These are phyloP conservation scores for Himalopsyche phryganea DNA, from an alignment of 1,140 invertebrate genomes.

Conservation along the genomic window DNA sequence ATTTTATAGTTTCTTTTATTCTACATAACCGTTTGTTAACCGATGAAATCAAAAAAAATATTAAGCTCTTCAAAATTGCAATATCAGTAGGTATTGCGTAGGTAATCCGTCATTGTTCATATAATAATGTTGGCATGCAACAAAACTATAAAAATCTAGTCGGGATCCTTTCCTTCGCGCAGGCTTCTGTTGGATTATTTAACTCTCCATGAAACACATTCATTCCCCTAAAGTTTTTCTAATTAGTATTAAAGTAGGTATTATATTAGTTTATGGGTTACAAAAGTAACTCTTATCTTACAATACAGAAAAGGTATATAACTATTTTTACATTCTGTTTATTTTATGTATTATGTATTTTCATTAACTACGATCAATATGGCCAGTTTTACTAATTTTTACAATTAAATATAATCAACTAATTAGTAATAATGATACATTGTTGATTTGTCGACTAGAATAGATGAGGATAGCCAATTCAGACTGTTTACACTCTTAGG, in stretches of 20 bases:
- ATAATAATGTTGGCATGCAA: too few relatives aligned
- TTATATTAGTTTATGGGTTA: slow-evolving; percentile 7
- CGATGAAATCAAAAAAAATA: too few relatives aligned
- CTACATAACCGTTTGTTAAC: too few relatives aligned
- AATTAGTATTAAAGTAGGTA: not conserved
- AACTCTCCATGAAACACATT: not conserved
- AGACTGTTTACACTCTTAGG: slow-evolving; percentile 9
- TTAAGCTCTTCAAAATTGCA: too few relatives aligned
- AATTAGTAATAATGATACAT: slow-evolving; percentile 10
- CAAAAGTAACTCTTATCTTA: slow-evolving; percentile 19
- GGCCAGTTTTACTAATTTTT: slow-evolving; percentile 14
- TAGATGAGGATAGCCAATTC: slow-evolving; percentile 11
- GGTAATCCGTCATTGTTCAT: too few relatives aligned
- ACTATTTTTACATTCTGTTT: slow-evolving; percentile 10
- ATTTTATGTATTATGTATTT: slow-evolving; percentile 2
- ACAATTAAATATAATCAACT: slow-evolving; percentile 13
- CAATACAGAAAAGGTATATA: slow-evolving; percentile 15
- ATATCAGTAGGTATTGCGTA: too few relatives aligned
- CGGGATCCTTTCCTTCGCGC: too few relatives aligned
- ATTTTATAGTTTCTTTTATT: too few relatives aligned
- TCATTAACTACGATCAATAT: slow-evolving; percentile 19
- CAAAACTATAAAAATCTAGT: too few relatives aligned
- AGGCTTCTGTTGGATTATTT: too few relatives aligned
- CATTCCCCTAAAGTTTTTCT: not conserved
- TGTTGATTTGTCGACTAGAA: slow-evolving; percentile 17